These are phyloP conservation scores for Eurytoma californica DNA, from an alignment of 2,888 invertebrate genomes.

Conservation along the genomic window DNA sequence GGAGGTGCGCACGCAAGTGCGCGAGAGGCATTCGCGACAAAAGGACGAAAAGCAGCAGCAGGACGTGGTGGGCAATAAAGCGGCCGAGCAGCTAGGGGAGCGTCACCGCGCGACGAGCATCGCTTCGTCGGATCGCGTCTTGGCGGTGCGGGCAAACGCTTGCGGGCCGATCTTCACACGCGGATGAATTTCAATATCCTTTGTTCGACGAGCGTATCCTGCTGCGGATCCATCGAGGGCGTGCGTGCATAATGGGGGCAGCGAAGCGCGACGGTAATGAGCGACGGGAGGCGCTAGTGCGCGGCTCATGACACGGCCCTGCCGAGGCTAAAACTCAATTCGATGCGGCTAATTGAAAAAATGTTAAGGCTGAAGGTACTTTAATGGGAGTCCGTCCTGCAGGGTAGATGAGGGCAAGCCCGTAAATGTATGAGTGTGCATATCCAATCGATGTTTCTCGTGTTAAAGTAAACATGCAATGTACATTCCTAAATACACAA, in stretches of 20 bases:
- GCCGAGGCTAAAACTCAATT: no score
- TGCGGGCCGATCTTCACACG: constrained; percentile 48
- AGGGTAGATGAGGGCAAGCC: no score
- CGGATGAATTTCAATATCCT: constrained; percentile 52
- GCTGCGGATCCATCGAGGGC: not conserved
- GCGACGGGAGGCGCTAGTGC: constrained; percentile 7
- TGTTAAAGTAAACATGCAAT: no score
- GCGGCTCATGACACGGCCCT: not conserved
- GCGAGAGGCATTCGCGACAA: not conserved
- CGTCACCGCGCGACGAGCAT: not conserved
- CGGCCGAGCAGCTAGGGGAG: not conserved
- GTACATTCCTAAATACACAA: no score
- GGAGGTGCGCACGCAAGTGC: no score
- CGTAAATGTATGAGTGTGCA: no score
- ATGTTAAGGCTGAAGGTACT: no score
- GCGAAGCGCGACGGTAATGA: not conserved
- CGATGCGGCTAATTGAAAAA: no score
- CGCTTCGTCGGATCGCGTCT: not conserved
- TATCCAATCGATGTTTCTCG: no score
- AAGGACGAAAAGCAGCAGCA: not conserved
- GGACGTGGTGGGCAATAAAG: not conserved
- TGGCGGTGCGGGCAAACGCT: constrained; percentile 12
- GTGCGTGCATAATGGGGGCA: not conserved
- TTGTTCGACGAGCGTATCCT: constrained; percentile 31
- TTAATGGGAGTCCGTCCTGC: no score